A percentile compares a stretch with the other conserved stretches of the same genome.
phyloP scores from a whole-genome alignment of 1,140 invertebrate species.

The Hermatobates lingyangjiaoensis region DNA sequence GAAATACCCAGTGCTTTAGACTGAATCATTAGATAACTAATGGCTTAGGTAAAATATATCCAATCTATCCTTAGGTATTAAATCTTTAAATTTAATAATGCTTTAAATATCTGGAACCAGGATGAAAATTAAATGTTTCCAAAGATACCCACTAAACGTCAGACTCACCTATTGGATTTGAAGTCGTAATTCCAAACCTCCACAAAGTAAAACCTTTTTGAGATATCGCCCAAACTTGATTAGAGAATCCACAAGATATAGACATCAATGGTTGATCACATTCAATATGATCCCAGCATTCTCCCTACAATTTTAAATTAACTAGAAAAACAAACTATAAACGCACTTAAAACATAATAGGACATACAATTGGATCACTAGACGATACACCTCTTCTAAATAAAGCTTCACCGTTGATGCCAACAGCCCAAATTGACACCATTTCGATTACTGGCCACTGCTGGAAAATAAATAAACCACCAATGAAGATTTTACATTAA shows the following conservation, averaged over 20 bases:
- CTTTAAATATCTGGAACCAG: too few species aligned
- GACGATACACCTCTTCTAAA: constrained; percentile 53
- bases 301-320: constrained; percentile 29
- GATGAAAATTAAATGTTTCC: too few species aligned
- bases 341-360: constrained; percentile 10
- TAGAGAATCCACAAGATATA: constrained; percentile 43
- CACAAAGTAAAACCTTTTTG: constrained; percentile 67
- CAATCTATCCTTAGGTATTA: too few species aligned
- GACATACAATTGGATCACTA: constrained; percentile 40
- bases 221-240: constrained; percentile 67
- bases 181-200: constrained; percentile 41
- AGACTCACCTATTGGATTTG: constrained; percentile 41
- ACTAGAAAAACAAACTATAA: neutral
- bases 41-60: too few species aligned
- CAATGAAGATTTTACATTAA: too few species aligned
- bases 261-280: constrained; percentile 53
- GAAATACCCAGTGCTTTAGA: too few species aligned
- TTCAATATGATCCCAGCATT: constrained; percentile 58
- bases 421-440: constrained; percentile 58
- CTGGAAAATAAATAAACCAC: constrained; percentile 10
- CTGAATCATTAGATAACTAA: too few species aligned
- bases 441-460: constrained; percentile 6
- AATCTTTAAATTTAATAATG: too few species aligned
- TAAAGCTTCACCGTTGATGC: constrained; percentile 61
- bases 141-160: too few species aligned